These are phyloP conservation scores for Halcyon leucocephala DNA, from an alignment of 2,797 vertebrate genomes.

Conservation along the genomic window DNA sequence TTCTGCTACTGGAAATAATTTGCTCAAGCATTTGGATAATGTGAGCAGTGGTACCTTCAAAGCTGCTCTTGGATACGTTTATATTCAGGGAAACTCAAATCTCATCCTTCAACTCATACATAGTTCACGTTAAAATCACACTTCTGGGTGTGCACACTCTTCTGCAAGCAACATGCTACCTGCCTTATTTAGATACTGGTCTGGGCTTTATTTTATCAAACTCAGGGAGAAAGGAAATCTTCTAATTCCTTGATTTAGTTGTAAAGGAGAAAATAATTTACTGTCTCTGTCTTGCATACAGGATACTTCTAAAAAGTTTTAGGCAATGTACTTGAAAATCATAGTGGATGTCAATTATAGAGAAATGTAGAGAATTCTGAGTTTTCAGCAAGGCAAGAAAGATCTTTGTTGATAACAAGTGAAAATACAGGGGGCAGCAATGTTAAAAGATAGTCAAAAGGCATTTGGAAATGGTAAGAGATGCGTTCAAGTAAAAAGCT, in stretches of 20 bases:
- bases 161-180: neutral
- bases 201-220: neutral
- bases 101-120: neutral
- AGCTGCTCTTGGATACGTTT: neutral
- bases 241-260: neutral
- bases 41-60: neutral
- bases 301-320: neutral
- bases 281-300: neutral
- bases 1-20: neutral
- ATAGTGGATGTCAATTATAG: neutral
- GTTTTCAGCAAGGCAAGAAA: neutral
- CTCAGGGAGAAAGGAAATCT: neutral
- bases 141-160: neutral
- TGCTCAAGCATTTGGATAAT: neutral
- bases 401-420: neutral
- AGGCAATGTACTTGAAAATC: neutral
- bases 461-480: neutral
- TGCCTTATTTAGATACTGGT: neutral
- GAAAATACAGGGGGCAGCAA: neutral
- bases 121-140: neutral
- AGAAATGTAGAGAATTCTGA: neutral
- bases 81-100: neutral
- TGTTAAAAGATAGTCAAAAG: neutral
- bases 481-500: neutral
- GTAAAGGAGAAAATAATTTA: neutral